Conservation (phyloP, 1,140 invertebrate genomes). For the Solenopsis fugax region DNA sequence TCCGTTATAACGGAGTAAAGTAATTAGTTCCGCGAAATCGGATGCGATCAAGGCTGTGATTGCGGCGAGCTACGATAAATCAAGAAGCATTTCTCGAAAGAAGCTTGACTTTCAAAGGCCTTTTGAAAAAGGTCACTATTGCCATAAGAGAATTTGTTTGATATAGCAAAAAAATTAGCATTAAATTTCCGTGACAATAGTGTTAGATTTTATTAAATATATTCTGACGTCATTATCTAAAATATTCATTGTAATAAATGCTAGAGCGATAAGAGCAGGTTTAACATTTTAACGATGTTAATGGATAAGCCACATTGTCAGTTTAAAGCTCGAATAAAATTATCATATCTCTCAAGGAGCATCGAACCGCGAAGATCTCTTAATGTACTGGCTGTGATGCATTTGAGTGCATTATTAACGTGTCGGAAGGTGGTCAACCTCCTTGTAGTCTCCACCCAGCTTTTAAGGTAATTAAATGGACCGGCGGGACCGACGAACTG, state of each 20-base stretch:
- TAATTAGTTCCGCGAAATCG: constrained; percentile 6
- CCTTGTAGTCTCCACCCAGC: constrained; percentile 42
- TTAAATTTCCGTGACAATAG: neutral
- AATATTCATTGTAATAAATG: neutral
- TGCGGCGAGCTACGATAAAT: neutral
- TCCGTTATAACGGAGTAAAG: neutral
- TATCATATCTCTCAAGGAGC: constrained; percentile 19
- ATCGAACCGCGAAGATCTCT: constrained; percentile 35
- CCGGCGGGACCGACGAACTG: neutral
- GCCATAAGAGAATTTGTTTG: neutral
- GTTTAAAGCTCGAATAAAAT: constrained; percentile 6
- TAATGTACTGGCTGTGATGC: constrained; percentile 34
- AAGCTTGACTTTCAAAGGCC: neutral
- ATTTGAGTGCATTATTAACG: constrained; percentile 67
- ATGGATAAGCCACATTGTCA: neutral
- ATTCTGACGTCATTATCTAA: neutral
- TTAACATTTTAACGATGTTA: constrained; percentile 1
- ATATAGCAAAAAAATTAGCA: neutral
- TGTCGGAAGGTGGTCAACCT: constrained; percentile 6
- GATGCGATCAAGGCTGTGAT: neutral
- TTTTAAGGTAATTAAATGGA: constrained; percentile 73
- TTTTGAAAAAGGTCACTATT: neutral
- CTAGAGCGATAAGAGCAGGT: neutral
- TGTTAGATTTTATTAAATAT: neutral
- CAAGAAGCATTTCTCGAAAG: neutral